Evolutionary conservation across 2,113 vertebrate species (phyloP).

Genomic region (Suncus etruscus): DNA sequence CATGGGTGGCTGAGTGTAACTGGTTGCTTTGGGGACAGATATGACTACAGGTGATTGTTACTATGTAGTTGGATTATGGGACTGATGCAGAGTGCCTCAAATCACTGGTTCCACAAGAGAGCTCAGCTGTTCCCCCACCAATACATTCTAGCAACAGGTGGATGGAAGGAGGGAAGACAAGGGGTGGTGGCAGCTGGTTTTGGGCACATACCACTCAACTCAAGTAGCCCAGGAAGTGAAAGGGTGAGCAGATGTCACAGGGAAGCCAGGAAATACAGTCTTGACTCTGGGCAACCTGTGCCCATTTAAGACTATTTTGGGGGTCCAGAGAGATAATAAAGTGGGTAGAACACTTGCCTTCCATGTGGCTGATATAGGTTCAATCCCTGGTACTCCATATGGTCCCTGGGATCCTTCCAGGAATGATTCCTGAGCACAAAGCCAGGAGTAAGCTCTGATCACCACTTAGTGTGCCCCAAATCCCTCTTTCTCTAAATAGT

Average conservation of each 20-base stretch:
- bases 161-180: not conserved
- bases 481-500: too few species aligned
- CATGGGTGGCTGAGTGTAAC: not conserved
- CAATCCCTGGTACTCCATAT: too few species aligned
- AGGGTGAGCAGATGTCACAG: not conserved
- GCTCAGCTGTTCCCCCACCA: not conserved
- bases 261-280: not conserved
- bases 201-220: not conserved
- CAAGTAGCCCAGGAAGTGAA: not conserved
- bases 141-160: not conserved
- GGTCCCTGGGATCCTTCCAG: not conserved
- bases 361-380: too few species aligned
- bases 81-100: not conserved
- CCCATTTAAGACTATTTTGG: not conserved
- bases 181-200: not conserved
- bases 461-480: too few species aligned
- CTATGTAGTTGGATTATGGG: accelerated
- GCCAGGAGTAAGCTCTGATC: too few species aligned
- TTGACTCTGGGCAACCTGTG: not conserved
- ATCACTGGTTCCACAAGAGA: not conserved
- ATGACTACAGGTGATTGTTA: not conserved
- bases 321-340: too few species aligned
- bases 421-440: too few species aligned
- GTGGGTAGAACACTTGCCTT: too few species aligned
- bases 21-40: not conserved